A percentile compares a stretch with the other conserved stretches of the same genome.
Evolutionary conservation across 2,888 invertebrate species (phyloP).

Genomic region (Clanis bilineata): DNA sequence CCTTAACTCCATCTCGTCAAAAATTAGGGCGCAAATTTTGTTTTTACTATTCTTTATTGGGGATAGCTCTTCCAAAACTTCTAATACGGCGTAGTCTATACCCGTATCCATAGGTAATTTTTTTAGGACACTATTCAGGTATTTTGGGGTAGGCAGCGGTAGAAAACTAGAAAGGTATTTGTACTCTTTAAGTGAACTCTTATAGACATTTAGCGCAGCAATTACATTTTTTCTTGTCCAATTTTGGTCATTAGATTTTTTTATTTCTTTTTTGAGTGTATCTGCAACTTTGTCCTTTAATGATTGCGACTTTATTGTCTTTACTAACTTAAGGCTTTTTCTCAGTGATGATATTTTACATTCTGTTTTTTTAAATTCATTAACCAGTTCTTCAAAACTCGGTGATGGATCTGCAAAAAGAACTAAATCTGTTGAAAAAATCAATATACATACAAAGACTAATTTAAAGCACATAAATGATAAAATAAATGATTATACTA

Average conservation of each 20-base stretch:
- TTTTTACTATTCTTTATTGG: not conserved
- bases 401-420: not conserved
- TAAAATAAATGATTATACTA: too few species aligned
- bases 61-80: not conserved
- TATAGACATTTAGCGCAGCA: not conserved
- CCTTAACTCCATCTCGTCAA: not conserved
- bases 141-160: not conserved
- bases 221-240: not conserved
- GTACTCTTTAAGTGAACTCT: not conserved
- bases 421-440: not conserved
- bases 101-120: not conserved
- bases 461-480: too few species aligned
- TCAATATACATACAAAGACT: too few species aligned
- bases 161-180: not conserved
- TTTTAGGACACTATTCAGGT: not conserved
- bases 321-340: not conserved
- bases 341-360: not conserved
- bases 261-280: not conserved
- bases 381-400: not conserved
- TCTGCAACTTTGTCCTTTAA: not conserved
- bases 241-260: not conserved
- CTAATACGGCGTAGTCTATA: not conserved
- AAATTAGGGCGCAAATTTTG: not conserved
- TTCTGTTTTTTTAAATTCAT: not conserved
- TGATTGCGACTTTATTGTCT: not conserved